A percentile compares a stretch with the other conserved stretches of the same genome.
Evolutionary conservation across 2,888 invertebrate species (phyloP).

Genomic region (Bursaphelenchus okinawaensis): DNA sequence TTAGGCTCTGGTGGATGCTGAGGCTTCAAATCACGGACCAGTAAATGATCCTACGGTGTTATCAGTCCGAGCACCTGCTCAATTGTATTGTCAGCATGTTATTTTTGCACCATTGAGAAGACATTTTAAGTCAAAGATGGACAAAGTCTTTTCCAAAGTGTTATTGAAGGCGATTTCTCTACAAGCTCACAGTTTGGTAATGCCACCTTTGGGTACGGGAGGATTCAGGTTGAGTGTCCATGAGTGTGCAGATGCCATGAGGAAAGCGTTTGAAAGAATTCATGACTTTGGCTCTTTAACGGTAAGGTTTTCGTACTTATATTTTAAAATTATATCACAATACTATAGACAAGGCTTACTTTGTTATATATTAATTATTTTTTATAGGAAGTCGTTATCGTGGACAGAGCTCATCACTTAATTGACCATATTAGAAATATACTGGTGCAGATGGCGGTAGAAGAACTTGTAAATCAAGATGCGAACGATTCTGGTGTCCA

Average conservation of each 20-base stretch:
- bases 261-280: background rate
- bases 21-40: background rate
- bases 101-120: constrained; percentile 20
- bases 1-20: background rate
- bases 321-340: background rate
- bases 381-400: background rate
- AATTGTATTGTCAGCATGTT: constrained; percentile 5
- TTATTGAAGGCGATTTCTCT: constrained; percentile 14
- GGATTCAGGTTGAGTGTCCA: background rate
- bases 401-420: background rate
- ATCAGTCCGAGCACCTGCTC: background rate
- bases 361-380: too few relatives aligned
- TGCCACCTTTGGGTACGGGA: constrained; percentile 28
- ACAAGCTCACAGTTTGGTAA: constrained; percentile 13
- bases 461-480: background rate
- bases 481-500: background rate
- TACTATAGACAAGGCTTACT: too few relatives aligned
- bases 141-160: constrained; percentile 16
- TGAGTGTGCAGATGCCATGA: background rate
- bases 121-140: constrained; percentile 6
- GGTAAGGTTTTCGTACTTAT: background rate
- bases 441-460: background rate
- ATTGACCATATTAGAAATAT: background rate
- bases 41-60: background rate
- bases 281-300: background rate